A percentile compares a stretch with the other conserved stretches of the same genome.
Evolutionary conservation across 2,888 invertebrate genomes (phyloP).

Genomic region (Drosophila pegasa): DNA sequence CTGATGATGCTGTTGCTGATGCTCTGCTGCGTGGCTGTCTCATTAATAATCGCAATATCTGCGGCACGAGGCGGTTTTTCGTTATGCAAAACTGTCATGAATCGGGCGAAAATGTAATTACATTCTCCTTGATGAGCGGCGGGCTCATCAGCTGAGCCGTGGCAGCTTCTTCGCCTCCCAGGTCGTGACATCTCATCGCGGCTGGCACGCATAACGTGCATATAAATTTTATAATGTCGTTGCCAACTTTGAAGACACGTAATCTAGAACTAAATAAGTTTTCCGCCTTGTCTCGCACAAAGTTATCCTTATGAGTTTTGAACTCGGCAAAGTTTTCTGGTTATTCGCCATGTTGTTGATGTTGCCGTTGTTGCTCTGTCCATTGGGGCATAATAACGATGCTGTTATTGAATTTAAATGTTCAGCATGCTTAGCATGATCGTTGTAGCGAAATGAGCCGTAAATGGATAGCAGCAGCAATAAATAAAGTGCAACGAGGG

Average conservation of each 20-base stretch:
- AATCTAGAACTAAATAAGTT: constrained; percentile 75
- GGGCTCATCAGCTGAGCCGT: constrained; percentile 39
- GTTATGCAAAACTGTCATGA: constrained; percentile 79
- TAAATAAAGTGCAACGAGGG: constrained; percentile 4
- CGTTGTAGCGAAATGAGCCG: constrained; percentile 34
- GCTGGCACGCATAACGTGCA: constrained; percentile 72
- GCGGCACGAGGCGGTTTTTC: constrained; percentile 48
- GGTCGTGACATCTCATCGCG: constrained; percentile 69
- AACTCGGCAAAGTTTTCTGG: constrained; percentile 29
- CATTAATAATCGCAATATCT: constrained; percentile 77
- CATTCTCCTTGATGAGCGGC: constrained; percentile 73
- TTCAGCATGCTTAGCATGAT: constrained; percentile 25
- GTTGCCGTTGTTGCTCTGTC: constrained; percentile 19
- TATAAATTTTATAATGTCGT: constrained; percentile 77
- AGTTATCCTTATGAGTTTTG: constrained; percentile 59
- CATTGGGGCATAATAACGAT: constrained; percentile 38
- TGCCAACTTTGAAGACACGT: constrained; percentile 70
- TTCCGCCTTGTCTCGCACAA: constrained; percentile 43
- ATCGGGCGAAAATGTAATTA: constrained; percentile 77
- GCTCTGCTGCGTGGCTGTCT: constrained; percentile 55
- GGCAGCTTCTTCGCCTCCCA: constrained; percentile 2
- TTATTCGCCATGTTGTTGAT: background rate
- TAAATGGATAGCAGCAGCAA: constrained; percentile 21
- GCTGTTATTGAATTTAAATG: constrained; percentile 68
- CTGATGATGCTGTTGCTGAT: constrained; percentile 34